Conservation (phyloP, 2,113 vertebrate genomes). For the Trogon surrucura region DNA sequence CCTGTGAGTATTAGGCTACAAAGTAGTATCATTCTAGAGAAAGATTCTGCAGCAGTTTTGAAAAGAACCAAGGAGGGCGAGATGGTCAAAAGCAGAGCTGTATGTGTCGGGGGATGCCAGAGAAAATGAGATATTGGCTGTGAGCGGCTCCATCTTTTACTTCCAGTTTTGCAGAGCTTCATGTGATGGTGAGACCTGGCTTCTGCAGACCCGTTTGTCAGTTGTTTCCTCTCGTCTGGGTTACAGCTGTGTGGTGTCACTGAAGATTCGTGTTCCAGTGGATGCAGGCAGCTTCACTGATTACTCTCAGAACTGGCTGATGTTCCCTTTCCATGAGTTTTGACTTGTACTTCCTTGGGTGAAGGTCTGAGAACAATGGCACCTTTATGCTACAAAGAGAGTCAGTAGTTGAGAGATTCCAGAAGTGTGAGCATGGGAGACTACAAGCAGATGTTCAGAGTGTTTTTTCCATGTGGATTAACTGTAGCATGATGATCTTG, state of each 20-base stretch:
- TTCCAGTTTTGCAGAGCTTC: background rate
- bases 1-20: background rate
- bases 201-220: background rate
- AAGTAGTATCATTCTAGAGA: background rate
- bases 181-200: accelerated
- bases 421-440: background rate
- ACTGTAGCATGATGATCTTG: background rate
- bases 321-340: background rate
- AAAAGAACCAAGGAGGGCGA: background rate
- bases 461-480: background rate
- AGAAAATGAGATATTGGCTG: background rate
- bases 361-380: background rate
- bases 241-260: background rate
- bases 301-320: background rate
- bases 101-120: background rate
- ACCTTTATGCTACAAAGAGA: background rate
- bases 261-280: background rate
- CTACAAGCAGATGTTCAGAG: background rate
- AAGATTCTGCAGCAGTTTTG: background rate
- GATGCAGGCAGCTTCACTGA: background rate
- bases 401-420: background rate
- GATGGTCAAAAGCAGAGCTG: background rate
- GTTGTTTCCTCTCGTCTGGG: background rate
- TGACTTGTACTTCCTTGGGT: background rate
- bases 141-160: background rate